Evolutionary conservation across 2,888 invertebrate genomes (phyloP).

Genomic region (Drosophila mulleri): DNA sequence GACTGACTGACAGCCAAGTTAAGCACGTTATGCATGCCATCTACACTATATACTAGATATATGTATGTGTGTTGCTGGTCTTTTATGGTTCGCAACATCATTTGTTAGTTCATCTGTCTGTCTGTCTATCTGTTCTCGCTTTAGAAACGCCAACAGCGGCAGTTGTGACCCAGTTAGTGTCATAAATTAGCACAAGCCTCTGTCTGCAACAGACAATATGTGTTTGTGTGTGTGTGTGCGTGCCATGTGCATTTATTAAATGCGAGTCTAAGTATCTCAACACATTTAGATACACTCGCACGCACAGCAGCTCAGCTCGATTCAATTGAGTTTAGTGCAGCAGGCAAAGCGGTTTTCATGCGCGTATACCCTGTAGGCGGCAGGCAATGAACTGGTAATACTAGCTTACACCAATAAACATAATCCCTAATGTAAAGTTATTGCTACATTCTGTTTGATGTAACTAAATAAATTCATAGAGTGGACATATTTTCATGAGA

Average conservation of each 20-base stretch:
- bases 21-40: conserved; percentile 70
- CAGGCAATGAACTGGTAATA: background rate
- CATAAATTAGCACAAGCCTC: conserved; percentile 73
- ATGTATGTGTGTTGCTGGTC: conserved; percentile 51
- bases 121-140: conserved; percentile 44
- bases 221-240: conserved; percentile 9
- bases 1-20: conserved; percentile 53
- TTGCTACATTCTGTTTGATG: too few species aligned
- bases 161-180: conserved; percentile 70
- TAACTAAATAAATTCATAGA: background rate
- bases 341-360: conserved; percentile 14
- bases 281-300: conserved; percentile 27
- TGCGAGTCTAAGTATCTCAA: conserved; percentile 44
- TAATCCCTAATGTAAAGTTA: too few species aligned
- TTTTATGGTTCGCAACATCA: conserved; percentile 65
- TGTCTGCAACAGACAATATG: conserved; percentile 37
- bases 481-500: background rate
- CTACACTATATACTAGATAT: conserved; percentile 5
- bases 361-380: conserved; percentile 26
- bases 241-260: conserved; percentile 62
- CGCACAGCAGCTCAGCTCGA: conserved; percentile 31
- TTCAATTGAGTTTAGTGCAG: conserved; percentile 12
- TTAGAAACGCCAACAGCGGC: conserved; percentile 62
- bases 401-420: background rate
- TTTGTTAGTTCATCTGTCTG: conserved; percentile 35